Conservation (phyloP, 2,113 vertebrate species). For the Podilymbus podiceps region DNA sequence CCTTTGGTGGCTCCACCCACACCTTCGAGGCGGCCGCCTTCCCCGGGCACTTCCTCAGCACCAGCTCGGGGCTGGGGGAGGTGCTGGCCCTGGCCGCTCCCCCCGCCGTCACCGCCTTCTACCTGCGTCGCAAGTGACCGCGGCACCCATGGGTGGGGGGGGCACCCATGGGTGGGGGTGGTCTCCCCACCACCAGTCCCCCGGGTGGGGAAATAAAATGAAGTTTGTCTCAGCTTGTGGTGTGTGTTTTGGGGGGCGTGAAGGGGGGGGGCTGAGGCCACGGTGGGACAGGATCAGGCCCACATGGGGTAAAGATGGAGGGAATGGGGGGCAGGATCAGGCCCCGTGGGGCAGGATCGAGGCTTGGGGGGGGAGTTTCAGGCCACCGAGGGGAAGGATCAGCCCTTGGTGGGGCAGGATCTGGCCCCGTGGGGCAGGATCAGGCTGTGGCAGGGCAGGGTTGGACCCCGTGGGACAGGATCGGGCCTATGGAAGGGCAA, state of each 20-base stretch:
- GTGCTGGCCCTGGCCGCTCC: not conserved
- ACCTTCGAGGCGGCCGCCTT: constrained; percentile 29
- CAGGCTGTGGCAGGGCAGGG: too few species aligned
- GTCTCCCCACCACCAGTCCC: not conserved
- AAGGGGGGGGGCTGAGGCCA: too few species aligned
- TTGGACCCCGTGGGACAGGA: too few species aligned
- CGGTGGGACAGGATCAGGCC: too few species aligned
- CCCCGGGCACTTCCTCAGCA: constrained; percentile 9
- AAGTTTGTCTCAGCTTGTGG: not conserved
- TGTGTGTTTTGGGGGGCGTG: not conserved
- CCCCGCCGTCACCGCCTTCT: not conserved
- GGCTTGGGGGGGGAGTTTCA: too few species aligned
- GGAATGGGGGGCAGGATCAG: not conserved
- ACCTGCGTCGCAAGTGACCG: not conserved
- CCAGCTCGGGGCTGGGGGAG: not conserved
- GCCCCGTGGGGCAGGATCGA: not conserved
- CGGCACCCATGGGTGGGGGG: not conserved
- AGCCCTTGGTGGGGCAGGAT: not conserved
- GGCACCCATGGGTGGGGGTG: not conserved
- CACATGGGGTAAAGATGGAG: too few species aligned
- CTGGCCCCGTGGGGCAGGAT: too few species aligned
- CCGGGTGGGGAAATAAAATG: not conserved
- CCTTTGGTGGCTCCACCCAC: not conserved
- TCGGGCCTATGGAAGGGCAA: too few species aligned
- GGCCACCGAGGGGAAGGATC: not conserved